These are phyloP conservation scores for Pseudochromis fuscus DNA, from an alignment of 2,797 vertebrate genomes.

Conservation along the genomic window DNA sequence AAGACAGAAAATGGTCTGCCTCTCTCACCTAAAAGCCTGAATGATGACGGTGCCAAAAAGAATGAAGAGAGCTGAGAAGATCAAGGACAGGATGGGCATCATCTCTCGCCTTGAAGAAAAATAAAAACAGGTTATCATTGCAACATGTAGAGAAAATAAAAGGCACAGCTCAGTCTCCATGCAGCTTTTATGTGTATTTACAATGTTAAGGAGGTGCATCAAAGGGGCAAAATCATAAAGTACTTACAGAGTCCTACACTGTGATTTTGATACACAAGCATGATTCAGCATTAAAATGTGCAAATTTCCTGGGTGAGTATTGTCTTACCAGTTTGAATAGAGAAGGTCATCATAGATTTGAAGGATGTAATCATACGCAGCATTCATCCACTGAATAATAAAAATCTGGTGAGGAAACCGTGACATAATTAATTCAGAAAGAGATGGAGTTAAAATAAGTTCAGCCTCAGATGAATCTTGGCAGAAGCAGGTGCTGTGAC, in stretches of 20 bases:
- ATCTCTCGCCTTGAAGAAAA: slow-evolving; percentile 90
- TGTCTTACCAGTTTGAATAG: slow-evolving; percentile 92
- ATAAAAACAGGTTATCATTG: background rate
- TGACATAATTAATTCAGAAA: background rate
- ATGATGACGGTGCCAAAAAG: slow-evolving; percentile 95
- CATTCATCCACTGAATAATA: slow-evolving; percentile 91
- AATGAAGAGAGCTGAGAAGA: slow-evolving; percentile 96
- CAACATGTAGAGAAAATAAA: slow-evolving; percentile 7
- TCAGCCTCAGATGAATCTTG: background rate
- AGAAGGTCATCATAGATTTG: slow-evolving; percentile 91
- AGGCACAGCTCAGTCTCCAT: background rate
- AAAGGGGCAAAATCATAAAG: background rate
- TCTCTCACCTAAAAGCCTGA: slow-evolving; percentile 93
- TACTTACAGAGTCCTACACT: background rate
- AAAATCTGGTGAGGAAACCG: slow-evolving; percentile 85
- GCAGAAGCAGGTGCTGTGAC: slow-evolving; percentile 44
- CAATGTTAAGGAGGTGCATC: background rate
- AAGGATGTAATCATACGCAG: slow-evolving; percentile 85
- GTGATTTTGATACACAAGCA: slow-evolving; percentile 4
- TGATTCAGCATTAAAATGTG: slow-evolving; percentile 34
- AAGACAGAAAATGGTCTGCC: background rate
- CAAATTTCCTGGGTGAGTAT: slow-evolving; percentile 6
- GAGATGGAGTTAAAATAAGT: background rate
- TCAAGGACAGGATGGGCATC: slow-evolving; percentile 96
- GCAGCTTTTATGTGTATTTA: background rate